Percentiles rank a stretch among this genome's conserved stretches.
Evolutionary conservation across 2,888 invertebrate genomes (phyloP).

Genomic region (Venusia cambrica): DNA sequence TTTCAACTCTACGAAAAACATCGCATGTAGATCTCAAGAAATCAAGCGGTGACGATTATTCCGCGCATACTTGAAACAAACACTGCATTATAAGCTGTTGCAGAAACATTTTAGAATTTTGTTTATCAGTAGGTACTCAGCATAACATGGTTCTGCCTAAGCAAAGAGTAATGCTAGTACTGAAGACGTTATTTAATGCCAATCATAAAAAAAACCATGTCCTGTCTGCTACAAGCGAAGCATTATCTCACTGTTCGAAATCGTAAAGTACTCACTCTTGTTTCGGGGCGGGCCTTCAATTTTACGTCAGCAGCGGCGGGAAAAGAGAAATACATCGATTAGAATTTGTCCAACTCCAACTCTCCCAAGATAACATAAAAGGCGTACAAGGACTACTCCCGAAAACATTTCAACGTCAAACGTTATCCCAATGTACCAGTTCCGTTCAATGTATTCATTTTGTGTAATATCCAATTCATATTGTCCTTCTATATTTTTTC

Average conservation of each 20-base stretch:
- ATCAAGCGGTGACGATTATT: conserved; percentile 67
- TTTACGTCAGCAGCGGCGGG: conserved; percentile 62
- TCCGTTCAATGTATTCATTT: no score
- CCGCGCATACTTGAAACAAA: conserved; percentile 63
- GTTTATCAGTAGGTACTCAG: conserved; percentile 20
- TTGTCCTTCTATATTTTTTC: no score
- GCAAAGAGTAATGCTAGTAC: conserved; percentile 38
- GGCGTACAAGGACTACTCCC: no score
- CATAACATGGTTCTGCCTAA: conserved; percentile 33
- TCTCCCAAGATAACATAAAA: conserved; percentile 27
- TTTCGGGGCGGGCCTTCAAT: conserved; percentile 84
- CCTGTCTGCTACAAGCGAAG: conserved; percentile 67
- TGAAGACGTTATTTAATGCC: conserved; percentile 47
- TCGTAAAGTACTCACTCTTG: conserved; percentile 81
- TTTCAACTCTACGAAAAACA: conserved; percentile 50
- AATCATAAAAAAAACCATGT: conserved; percentile 52
- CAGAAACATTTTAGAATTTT: conserved; percentile 48
- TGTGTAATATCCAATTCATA: no score
- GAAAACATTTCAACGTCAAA: no score
- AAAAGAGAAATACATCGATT: conserved; percentile 62
- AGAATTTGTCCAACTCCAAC: conserved; percentile 40
- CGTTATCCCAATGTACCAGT: no score
- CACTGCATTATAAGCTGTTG: conserved; percentile 55
- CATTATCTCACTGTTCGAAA: conserved; percentile 37
- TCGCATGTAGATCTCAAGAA: conserved; percentile 50